phyloP scores from a whole-genome alignment of 35 echinoderm and acorn worm genomes.

The Chiridota heheva region DNA sequence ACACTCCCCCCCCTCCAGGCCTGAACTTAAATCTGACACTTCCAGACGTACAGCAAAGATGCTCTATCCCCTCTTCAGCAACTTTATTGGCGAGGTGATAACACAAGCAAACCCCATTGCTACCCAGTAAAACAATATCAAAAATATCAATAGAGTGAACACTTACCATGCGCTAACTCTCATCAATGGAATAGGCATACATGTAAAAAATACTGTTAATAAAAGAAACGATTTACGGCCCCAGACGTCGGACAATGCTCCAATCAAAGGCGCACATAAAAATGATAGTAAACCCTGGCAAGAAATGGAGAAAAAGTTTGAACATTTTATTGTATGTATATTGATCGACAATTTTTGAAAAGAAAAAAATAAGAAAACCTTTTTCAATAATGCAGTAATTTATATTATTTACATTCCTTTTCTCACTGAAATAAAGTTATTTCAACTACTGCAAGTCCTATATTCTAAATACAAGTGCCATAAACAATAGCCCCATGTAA shows the following conservation, averaged over 20 bases:
- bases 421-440: not conserved
- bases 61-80: too few species aligned
- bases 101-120: too few species aligned
- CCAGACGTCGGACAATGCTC: conserved; percentile 99
- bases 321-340: too few species aligned
- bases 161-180: conserved; percentile 87
- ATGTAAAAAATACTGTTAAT: conserved; percentile 98
- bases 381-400: not conserved
- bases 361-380: not conserved
- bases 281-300: conserved; percentile 88
- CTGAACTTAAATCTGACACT: too few species aligned
- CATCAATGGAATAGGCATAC: conserved; percentile 98
- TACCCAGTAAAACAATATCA: too few species aligned
- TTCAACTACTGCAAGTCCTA: too few species aligned
- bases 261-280: conserved; percentile 89
- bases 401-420: not conserved
- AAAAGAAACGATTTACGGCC: conserved; percentile 98
- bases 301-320: conserved; percentile 26
- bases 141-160: too few species aligned
- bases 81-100: too few species aligned
- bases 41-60: too few species aligned
- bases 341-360: not conserved
- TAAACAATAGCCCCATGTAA: too few species aligned
- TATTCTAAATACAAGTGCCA: too few species aligned
- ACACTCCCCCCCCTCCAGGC: too few species aligned